phyloP scores from a whole-genome alignment of 2,888 invertebrate species.

The Apodemia hepburni region DNA sequence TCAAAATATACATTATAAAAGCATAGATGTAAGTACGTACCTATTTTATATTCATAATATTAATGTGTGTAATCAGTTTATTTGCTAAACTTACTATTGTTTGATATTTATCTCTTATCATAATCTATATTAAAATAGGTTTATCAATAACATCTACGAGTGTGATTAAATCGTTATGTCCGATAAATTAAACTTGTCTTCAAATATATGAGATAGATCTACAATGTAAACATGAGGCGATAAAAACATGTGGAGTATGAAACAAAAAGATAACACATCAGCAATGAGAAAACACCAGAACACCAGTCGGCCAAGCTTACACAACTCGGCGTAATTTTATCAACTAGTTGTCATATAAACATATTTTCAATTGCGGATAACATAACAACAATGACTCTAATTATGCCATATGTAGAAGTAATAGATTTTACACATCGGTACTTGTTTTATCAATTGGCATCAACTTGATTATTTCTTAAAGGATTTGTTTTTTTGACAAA shows the following conservation, averaged over 20 bases:
- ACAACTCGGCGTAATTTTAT: not conserved
- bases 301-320: not conserved
- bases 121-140: not conserved
- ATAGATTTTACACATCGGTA: too few relatives aligned
- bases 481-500: too few relatives aligned
- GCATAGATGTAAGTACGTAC: not conserved
- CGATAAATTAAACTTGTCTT: not conserved
- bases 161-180: not conserved
- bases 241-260: not conserved
- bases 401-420: too few relatives aligned
- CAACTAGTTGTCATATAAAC: not conserved
- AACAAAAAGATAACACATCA: not conserved
- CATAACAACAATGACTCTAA: too few relatives aligned
- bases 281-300: not conserved
- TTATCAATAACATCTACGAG: constrained; percentile 4
- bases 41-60: not conserved
- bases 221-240: not conserved
- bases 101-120: not conserved
- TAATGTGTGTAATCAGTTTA: not conserved
- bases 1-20: not conserved
- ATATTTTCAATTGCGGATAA: too few relatives aligned
- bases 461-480: too few relatives aligned
- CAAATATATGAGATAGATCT: not conserved
- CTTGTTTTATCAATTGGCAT: too few relatives aligned
- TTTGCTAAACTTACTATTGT: not conserved